Base-by-base conservation (phyloP, 2,888 invertebrate species). In the Nemotelus nigrinus region DNA sequence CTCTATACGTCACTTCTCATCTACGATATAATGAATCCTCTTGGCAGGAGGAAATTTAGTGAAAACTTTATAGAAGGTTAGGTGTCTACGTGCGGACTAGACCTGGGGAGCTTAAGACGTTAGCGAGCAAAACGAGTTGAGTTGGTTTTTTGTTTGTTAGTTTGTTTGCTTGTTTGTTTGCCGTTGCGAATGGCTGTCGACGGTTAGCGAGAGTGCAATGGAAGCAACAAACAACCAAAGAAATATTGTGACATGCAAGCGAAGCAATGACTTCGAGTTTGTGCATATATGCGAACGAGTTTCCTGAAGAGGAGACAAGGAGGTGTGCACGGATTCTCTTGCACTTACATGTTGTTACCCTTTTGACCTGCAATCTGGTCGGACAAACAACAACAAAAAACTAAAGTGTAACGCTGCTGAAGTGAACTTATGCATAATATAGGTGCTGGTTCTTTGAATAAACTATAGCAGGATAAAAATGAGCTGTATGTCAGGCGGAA, bases 301-400 rank as follows among this genome's bases (percentile, higher is more conserved):
- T 47, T 48, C 25, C 39, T 48, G 39, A 25, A 48, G 67, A 48
- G 25, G 25, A 57, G 47, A 67, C 48, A 72, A 58, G 45, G 57
- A 57, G 25, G 45, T 72, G 58, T 68, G 50, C 58, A 72, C 45
- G 58, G 58, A 72, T 72, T 72, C 58, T 25, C 45, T 8, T 7
- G 45, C 44, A 58, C 57, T 72, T 58, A 58, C n/a, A 72, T n/a
- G 57, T 57, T 57, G 71, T 72, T 72, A 58, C 39, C 57, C 58
- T 58, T 72, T 58, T 57, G 71, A 72, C 53, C 58, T 72, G 57
- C 41, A 45, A 72, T 72, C 58, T 58, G 57, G 71, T 58, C 43
- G 8, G 25, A 25, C 25, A 25, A 72, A 57, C 58, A 68, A 68
- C 41, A 63, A 47, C 47, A 39, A 8, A 39, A 10, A 57, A 25